Base-by-base conservation (phyloP, 2,797 vertebrate genomes). In the Catamblyrhynchus diadema region DNA sequence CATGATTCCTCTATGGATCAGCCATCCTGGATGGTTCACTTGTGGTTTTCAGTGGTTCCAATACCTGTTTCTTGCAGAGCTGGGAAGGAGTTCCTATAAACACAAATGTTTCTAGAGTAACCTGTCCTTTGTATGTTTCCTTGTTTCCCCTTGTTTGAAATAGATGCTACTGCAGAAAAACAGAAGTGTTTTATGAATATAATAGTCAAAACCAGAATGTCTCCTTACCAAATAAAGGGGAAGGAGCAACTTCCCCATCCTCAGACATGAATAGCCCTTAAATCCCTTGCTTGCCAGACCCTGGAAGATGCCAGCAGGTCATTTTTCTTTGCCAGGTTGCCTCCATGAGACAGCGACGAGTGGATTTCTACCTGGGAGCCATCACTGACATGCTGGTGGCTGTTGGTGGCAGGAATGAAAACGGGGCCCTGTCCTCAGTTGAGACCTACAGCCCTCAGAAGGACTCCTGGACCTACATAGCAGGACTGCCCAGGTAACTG, bases 311-410 rank as follows among this genome's bases (percentile, higher is more conserved):
- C 88, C 91, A 92, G 88, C 86, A 4, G 95, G 72, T 47, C 75
- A 0, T 78, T 71, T 75, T 67, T 21, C 93, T 87, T 87, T 95
- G 61, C 6, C 93, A 99, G 98, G 97, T 98, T 71, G 98, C 98
- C 32, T 97, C 98, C 88, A 99, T 99, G 98, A 98, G 98, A 96
- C 98, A 99, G 30, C 97, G 98, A 9, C 98, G 99, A 3, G 99
- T 99, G 48, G 99, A 99, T 95, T 99, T 99, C 97, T 99, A 98
- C 97, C 97, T 99, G 72, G 99, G 98, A 14, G 98, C 98, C 5
- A 97, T 99, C 21, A 98, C 98, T 4, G 98, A 98, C 69, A 98
- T 98, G 96, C 98, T 99, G 95, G 98, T 99, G 17, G 99, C 99
- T 1, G 99, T 99, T 3, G 99, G 99, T 4, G 99, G 99, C 91